Evolutionary conservation across 1,140 invertebrate species (phyloP), one percentile per base, ranked within the genome.

Genomic region (Cotesia typhae): DNA sequence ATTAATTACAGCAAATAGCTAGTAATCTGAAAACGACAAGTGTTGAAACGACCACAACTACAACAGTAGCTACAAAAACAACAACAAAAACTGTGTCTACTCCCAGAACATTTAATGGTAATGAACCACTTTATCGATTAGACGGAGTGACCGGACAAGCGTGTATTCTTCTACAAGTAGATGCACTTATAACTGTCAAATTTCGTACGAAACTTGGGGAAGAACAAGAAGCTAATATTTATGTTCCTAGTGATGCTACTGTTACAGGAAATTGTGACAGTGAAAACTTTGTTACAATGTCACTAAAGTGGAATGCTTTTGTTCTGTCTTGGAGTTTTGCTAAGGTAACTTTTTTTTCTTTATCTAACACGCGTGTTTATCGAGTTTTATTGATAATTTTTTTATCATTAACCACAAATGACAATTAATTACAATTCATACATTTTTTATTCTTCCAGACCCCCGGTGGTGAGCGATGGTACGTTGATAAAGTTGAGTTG

Each of bases 391-490:
- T 67, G 70, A 70, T 36, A 41, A 61, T 68, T 41, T 57, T 57
- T 67, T 38, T 20, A 1, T 28, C 3, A 28, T 1, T 28, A 28
- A 28, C 28, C 3, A 28, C 28, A 28, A 28, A 28, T 28, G 28
- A 28, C 28, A 28, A 28, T 64, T 70, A 41, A 14, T 53, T 64
- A 14, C 36, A 47, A 47, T 10, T 47, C 6, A 47, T 47, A 47
- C 41, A 6, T 47, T 63, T 70, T 59, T 36, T 74, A 70, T 51
- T 70, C 68, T 87, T 87, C 63, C 82, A 94, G 92, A 93, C 92
- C 52, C 93, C 93, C 12, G 94, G 94, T 10, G 93, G 94, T 4
- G 94, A 96, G 81, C 89, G 92, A 74, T 96, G 94, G 94, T 95
- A 95, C 79, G 91, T 94, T 4, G 91, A 91, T 70, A 90, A 90